Evolutionary conservation across 2,888 invertebrate genomes (phyloP).

Genomic region (Amiota communis): DNA sequence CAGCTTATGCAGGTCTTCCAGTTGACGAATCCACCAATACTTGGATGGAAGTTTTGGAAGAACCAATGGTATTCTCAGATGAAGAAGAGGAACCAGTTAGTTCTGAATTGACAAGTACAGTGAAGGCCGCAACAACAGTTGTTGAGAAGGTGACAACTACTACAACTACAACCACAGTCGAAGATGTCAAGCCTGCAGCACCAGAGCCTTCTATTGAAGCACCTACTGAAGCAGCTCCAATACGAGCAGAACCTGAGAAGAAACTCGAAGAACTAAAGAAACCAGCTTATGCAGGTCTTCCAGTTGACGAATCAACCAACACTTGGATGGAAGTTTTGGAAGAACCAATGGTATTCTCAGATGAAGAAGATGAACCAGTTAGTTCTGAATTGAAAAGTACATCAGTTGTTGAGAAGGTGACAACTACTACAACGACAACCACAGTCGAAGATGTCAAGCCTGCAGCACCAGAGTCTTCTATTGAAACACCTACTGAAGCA

Average conservation of each 20-base stretch:
- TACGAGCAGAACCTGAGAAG: not conserved
- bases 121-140: not conserved
- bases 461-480: conserved; percentile 22
- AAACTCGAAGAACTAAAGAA: conserved; percentile 42
- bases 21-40: conserved; percentile 49
- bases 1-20: conserved; percentile 60
- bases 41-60: conserved; percentile 68
- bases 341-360: conserved; percentile 62
- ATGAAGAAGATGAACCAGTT: conserved; percentile 57
- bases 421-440: conserved; percentile 7
- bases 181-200: conserved; percentile 6
- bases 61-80: conserved; percentile 62
- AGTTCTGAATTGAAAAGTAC: conserved; percentile 25
- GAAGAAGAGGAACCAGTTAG: conserved; percentile 48
- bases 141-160: conserved; percentile 13
- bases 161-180: no score
- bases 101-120: conserved; percentile 41
- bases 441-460: not conserved
- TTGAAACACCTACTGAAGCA: no score
- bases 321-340: conserved; percentile 67
- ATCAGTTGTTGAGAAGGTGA: conserved; percentile 23
- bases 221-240: not conserved
- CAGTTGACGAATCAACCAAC: conserved; percentile 63
- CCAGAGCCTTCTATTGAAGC: conserved; percentile 18
- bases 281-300: conserved; percentile 58